A percentile compares a stretch with the other conserved stretches of the same genome.
Evolutionary conservation across 2,888 invertebrate species (phyloP).

Genomic region (Hanleya hanleyi): DNA sequence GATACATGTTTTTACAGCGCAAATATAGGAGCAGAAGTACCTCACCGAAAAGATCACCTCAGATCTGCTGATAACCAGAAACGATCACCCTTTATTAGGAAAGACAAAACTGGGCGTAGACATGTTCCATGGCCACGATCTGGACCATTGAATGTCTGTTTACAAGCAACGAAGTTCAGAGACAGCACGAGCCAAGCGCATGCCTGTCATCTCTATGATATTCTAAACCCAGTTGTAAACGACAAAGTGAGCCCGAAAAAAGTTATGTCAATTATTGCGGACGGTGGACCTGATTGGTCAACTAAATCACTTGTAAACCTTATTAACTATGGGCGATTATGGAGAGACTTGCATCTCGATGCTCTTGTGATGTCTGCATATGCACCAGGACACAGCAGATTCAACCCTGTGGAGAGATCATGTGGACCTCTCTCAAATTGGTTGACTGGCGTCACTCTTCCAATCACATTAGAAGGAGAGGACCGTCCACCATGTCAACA

Average conservation of each 20-base stretch:
- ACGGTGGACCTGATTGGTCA: constrained; percentile 2
- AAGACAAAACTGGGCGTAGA: too few relatives aligned
- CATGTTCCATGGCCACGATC: too few relatives aligned
- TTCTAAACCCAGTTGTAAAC: too few relatives aligned
- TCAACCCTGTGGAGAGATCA: neutral
- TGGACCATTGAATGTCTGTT: too few relatives aligned
- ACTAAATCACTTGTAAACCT: neutral
- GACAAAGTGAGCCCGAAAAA: neutral
- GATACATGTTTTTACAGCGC: neutral
- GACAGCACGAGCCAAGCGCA: too few relatives aligned
- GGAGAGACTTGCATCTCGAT: neutral
- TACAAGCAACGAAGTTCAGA: too few relatives aligned
- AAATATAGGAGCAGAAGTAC: too few relatives aligned
- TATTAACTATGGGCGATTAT: neutral
- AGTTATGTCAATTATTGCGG: neutral
- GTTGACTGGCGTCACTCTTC: neutral
- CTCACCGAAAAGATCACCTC: too few relatives aligned
- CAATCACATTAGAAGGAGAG: neutral
- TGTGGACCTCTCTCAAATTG: neutral
- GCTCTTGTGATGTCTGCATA: neutral
- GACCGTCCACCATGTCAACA: neutral
- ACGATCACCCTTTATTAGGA: too few relatives aligned
- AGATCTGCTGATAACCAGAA: too few relatives aligned
- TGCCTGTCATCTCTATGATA: too few relatives aligned
- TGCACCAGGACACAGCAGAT: neutral